Conservation (phyloP, 2,113 vertebrate species). For the Phodopus roborovskii region DNA sequence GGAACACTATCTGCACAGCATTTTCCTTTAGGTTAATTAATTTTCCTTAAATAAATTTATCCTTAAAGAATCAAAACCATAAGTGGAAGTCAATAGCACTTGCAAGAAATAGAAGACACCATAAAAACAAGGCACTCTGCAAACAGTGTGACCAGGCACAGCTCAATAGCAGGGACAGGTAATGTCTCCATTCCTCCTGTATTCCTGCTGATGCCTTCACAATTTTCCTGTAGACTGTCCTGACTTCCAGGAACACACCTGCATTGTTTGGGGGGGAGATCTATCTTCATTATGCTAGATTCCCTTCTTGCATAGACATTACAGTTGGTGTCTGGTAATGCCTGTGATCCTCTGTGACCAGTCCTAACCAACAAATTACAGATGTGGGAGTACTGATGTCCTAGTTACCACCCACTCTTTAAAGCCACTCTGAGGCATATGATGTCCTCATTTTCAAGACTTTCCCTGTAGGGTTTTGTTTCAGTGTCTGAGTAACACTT, state of each 20-base stretch:
- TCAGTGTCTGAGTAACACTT: not conserved
- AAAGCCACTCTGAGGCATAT: not conserved
- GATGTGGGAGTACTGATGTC: not conserved
- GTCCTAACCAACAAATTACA: not conserved
- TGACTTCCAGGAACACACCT: not conserved
- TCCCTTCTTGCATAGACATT: not conserved
- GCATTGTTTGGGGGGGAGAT: not conserved
- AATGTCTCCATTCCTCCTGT: not conserved
- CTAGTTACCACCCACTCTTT: not conserved
- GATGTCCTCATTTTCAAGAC: not conserved
- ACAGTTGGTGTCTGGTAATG: not conserved
- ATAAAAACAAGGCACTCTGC: not conserved
- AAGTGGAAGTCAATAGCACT: constrained; percentile 6
- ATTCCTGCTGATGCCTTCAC: not conserved
- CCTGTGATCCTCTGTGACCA: not conserved
- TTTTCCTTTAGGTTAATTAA: constrained; percentile 58
- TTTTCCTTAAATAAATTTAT: constrained; percentile 63
- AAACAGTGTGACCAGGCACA: not conserved
- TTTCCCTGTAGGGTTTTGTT: not conserved
- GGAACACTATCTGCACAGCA: not conserved
- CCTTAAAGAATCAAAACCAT: constrained; percentile 42
- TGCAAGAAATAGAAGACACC: constrained; percentile 38
- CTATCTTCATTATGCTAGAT: not conserved
- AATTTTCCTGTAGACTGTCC: not conserved
- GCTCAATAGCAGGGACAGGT: not conserved